Conservation (phyloP, 2,113 vertebrate genomes). For the Cepphus grylle region DNA sequence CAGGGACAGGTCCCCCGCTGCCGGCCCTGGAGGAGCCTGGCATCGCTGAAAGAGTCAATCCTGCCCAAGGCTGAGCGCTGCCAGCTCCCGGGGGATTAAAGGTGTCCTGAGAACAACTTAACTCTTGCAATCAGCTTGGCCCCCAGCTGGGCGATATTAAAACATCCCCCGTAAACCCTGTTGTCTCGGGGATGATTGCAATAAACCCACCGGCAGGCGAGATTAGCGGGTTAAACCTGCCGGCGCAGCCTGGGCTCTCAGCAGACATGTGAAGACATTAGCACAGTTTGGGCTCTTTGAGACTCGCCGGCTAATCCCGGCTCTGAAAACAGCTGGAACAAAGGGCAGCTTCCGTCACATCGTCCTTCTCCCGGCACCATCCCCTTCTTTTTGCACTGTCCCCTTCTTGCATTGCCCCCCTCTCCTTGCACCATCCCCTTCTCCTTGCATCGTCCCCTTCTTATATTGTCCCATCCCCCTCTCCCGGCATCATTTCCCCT, state of each 20-base stretch:
- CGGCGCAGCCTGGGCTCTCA: neutral
- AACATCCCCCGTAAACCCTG: neutral
- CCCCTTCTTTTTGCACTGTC: neutral
- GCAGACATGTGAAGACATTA: neutral
- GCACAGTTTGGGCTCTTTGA: conserved; percentile 64
- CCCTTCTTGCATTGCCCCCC: neutral
- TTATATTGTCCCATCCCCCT: too few species aligned
- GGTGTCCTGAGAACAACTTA: conserved; percentile 6
- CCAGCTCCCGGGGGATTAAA: conserved; percentile 19
- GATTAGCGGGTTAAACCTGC: neutral
- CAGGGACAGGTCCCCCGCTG: rapidly evolving
- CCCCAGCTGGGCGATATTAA: neutral
- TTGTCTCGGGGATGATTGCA: neutral
- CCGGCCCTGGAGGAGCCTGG: neutral
- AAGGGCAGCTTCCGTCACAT: conserved; percentile 1
- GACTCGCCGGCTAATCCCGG: neutral
- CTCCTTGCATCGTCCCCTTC: neutral
- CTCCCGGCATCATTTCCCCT: neutral
- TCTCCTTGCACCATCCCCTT: neutral
- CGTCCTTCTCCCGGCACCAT: neutral
- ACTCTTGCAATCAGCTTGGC: neutral
- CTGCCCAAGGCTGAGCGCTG: neutral
- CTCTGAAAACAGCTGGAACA: neutral
- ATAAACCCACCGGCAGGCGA: neutral
- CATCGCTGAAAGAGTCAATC: rapidly evolving